A percentile compares a stretch with the other conserved stretches of the same genome.
These are phyloP conservation scores for Gandaritis pyraliata DNA, from an alignment of 2,888 invertebrate species.

Conservation along the genomic window DNA sequence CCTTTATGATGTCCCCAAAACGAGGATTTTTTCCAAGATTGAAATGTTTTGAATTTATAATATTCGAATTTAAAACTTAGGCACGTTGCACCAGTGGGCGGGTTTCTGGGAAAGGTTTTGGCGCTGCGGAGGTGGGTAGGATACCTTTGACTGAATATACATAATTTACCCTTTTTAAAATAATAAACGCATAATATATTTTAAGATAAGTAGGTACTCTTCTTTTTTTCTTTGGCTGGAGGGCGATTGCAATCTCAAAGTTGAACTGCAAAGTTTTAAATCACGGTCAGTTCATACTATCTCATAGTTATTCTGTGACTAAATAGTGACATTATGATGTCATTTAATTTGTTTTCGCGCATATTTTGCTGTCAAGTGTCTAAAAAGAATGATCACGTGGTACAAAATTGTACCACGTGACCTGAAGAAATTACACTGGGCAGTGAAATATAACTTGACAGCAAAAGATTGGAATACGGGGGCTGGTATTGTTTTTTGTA, in stretches of 20 bases:
- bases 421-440: too few relatives aligned
- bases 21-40: slow-evolving; percentile 2
- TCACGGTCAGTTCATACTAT: too few relatives aligned
- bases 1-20: neutral
- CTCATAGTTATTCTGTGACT: too few relatives aligned
- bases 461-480: too few relatives aligned
- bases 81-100: slow-evolving; percentile 31
- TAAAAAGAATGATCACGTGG: too few relatives aligned
- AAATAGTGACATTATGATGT: too few relatives aligned
- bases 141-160: slow-evolving; percentile 18
- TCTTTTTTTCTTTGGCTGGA: neutral
- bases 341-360: too few relatives aligned
- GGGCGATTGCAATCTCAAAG: too few relatives aligned
- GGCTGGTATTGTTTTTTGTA: neutral
- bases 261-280: too few relatives aligned
- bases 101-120: slow-evolving; percentile 32
- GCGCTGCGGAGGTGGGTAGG: slow-evolving; percentile 24
- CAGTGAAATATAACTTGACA: too few relatives aligned
- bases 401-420: too few relatives aligned
- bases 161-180: slow-evolving; percentile 28
- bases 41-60: slow-evolving; percentile 14
- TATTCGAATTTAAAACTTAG: slow-evolving; percentile 25
- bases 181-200: slow-evolving; percentile 7
- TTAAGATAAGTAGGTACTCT: slow-evolving; percentile 6
- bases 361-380: too few relatives aligned